Conservation (phyloP, 1,140 invertebrate genomes). For the Drosophila rhopaloa region DNA sequence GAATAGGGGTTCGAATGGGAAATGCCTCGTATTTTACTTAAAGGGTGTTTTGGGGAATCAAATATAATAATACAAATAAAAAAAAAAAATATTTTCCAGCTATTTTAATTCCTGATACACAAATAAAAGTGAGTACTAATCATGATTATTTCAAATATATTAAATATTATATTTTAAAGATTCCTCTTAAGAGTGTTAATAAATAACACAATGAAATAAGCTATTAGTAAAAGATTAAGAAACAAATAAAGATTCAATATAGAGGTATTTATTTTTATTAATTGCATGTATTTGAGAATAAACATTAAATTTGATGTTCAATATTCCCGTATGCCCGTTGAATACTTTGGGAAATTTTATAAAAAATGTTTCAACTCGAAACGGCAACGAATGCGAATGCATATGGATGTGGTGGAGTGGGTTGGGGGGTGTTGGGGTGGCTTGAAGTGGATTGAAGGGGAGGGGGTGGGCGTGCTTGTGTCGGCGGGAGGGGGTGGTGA, state of each 20-base stretch:
- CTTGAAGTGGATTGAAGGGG: neutral
- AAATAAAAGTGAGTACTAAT: no score
- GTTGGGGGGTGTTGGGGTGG: neutral
- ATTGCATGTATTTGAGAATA: no score
- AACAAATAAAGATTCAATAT: no score
- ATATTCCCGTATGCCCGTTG: neutral
- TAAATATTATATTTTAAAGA: no score
- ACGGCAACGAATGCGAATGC: constrained; percentile 55
- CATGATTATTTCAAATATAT: no score
- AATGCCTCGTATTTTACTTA: neutral
- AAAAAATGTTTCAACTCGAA: constrained; percentile 70
- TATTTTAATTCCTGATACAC: no score
- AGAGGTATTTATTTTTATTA: no score
- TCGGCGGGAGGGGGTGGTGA: constrained; percentile 24
- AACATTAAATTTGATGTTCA: no score
- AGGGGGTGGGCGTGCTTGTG: neutral
- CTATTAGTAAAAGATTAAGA: no score
- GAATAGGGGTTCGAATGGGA: neutral
- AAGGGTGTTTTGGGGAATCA: neutral
- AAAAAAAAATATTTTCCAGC: no score
- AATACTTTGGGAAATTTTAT: constrained; percentile 11
- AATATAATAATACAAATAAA: neutral
- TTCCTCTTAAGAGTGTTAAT: no score
- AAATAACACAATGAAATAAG: no score
- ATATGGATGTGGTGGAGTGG: constrained; percentile 48